These are phyloP conservation scores for Cosmia trapezina DNA, from an alignment of 2,888 invertebrate genomes.

Conservation along the genomic window DNA sequence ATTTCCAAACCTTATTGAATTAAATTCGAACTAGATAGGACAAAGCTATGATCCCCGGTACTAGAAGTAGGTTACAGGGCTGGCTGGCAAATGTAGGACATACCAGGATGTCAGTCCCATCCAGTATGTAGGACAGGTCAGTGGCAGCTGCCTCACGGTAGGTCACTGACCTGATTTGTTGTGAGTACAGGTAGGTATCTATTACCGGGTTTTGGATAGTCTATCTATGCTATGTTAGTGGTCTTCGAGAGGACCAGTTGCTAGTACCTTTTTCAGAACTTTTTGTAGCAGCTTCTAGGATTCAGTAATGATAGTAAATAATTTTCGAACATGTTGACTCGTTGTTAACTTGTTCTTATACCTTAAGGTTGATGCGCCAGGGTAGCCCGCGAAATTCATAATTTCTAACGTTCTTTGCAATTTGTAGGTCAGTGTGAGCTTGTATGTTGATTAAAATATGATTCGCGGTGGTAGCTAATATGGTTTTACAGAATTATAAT, in stretches of 20 bases:
- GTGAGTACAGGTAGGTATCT: background rate
- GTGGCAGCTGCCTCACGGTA: slow-evolving; percentile 2
- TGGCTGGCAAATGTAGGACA: slow-evolving; percentile 33
- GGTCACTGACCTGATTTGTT: slow-evolving; percentile 18
- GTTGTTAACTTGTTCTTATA: background rate
- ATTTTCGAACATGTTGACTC: background rate
- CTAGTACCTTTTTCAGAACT: background rate
- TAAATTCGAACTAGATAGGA: slow-evolving; percentile 9
- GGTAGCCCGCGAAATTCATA: too few relatives aligned
- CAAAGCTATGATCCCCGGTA: background rate
- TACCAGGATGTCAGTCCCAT: slow-evolving; percentile 38
- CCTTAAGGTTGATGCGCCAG: too few relatives aligned
- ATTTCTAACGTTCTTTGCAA: too few relatives aligned
- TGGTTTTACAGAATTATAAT: too few relatives aligned
- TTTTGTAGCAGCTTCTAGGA: background rate
- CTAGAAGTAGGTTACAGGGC: slow-evolving; percentile 25
- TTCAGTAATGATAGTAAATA: background rate
- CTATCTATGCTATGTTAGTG: too few relatives aligned
- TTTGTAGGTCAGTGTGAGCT: too few relatives aligned
- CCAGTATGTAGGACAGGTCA: slow-evolving; percentile 38
- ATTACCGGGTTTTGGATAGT: background rate
- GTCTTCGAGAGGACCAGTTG: background rate
- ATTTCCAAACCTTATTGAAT: slow-evolving; percentile 12
- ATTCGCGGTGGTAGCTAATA: too few relatives aligned
- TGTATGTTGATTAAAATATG: too few relatives aligned